Conservation (phyloP, 2,888 invertebrate genomes). For the Calliopum simillimum region DNA sequence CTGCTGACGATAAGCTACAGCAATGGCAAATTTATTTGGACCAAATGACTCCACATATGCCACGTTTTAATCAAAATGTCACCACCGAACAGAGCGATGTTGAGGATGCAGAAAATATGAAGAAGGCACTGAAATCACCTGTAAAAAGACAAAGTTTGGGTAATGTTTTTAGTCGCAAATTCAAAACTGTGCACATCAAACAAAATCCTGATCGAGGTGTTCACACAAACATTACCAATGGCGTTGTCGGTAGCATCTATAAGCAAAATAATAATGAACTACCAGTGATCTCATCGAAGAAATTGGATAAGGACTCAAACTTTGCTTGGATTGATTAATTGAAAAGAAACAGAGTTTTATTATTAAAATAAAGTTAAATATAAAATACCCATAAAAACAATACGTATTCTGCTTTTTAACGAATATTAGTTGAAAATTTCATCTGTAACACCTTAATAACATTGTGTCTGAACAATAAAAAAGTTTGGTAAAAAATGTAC, state of each 20-base stretch:
- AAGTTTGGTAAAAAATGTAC: too few species aligned
- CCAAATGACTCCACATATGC: constrained; percentile 53
- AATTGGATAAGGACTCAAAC: constrained; percentile 56
- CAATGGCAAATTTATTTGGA: constrained; percentile 64
- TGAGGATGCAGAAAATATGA: constrained; percentile 44
- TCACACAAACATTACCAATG: constrained; percentile 43
- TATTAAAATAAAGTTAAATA: too few species aligned
- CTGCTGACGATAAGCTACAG: constrained; percentile 63
- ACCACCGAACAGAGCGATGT: constrained; percentile 24
- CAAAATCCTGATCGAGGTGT: constrained; percentile 40
- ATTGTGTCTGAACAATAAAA: too few species aligned
- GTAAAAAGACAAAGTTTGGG: constrained; percentile 43
- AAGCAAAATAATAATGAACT: constrained; percentile 57
- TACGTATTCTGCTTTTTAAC: too few species aligned
- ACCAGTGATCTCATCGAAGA: constrained; percentile 49
- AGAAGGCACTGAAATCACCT: constrained; percentile 46
- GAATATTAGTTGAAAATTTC: too few species aligned
- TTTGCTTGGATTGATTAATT: constrained; percentile 63
- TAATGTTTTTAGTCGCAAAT: constrained; percentile 53
- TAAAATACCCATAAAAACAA: too few species aligned
- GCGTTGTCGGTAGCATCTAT: constrained; percentile 48
- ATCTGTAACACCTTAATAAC: too few species aligned
- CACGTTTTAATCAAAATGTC: constrained; percentile 43
- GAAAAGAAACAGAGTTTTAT: too few species aligned
- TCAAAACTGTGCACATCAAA: constrained; percentile 51